A percentile compares a stretch with the other conserved stretches of the same genome.
Evolutionary conservation across 2,113 vertebrate species (phyloP).

Genomic region (Petrocephalus zakoni): DNA sequence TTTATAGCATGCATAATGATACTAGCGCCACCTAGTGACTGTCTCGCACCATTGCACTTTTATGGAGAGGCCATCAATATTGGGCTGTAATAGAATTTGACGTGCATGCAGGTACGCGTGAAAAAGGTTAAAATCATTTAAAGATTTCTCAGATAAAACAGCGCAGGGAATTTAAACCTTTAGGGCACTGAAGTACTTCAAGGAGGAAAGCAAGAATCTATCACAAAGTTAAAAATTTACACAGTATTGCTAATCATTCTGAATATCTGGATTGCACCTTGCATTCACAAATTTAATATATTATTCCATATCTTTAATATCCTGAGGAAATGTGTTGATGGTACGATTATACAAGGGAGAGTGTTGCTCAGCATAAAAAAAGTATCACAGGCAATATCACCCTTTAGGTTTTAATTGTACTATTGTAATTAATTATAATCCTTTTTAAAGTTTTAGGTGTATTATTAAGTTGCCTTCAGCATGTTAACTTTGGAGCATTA

Average conservation of each 20-base stretch:
- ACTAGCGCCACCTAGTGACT: slow-evolving; percentile 7
- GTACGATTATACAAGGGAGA: background rate
- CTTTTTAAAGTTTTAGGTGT: background rate
- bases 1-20: background rate
- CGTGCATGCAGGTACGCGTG: background rate
- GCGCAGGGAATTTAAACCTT: background rate
- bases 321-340: background rate
- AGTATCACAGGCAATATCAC: background rate
- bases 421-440: background rate
- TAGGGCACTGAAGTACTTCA: background rate
- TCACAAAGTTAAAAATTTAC: background rate
- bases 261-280: background rate
- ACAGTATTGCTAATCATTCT: background rate
- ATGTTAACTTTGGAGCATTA: background rate
- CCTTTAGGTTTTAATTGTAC: background rate
- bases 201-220: background rate
- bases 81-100: background rate
- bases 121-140: background rate
- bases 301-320: background rate
- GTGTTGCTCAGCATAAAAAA: background rate
- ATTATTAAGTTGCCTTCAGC: background rate
- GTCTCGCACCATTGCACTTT: background rate
- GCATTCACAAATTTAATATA: background rate
- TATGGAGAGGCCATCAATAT: background rate
- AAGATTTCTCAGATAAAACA: background rate